Conservation (phyloP, 1,140 invertebrate species). For the Oryzaephilus surinamensis region DNA sequence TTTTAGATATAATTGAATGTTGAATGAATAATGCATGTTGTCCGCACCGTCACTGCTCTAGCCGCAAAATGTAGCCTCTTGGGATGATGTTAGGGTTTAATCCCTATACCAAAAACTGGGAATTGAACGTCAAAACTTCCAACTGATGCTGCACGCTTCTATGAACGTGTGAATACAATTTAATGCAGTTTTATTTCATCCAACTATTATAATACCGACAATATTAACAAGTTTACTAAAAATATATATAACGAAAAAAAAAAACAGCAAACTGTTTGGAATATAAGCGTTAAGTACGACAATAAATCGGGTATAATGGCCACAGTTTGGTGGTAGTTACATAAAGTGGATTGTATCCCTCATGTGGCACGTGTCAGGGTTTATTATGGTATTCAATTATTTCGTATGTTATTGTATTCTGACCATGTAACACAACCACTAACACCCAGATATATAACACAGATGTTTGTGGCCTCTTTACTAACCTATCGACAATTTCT, state of each 20-base stretch:
- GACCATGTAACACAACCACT: constrained; percentile 8
- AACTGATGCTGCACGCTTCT: constrained; percentile 19
- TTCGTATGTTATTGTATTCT: too few relatives aligned
- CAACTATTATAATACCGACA: constrained; percentile 20
- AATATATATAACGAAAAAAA: neutral
- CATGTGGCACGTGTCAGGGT: constrained; percentile 9
- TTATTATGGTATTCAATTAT: constrained; percentile 12
- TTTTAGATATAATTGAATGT: constrained; percentile 31
- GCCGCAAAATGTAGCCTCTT: constrained; percentile 18
- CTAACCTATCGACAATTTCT: constrained; percentile 6
- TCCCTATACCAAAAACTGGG: constrained; percentile 18
- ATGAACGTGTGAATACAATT: constrained; percentile 21
- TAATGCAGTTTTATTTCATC: too few relatives aligned
- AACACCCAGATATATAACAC: too few relatives aligned
- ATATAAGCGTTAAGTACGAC: constrained; percentile 8
- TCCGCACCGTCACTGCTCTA: constrained; percentile 17
- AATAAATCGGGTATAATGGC: constrained; percentile 11
- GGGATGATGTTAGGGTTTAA: constrained; percentile 23
- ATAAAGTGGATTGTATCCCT: constrained; percentile 12
- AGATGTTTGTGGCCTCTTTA: constrained; percentile 10
- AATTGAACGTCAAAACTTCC: constrained; percentile 15
- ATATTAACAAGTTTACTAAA: neutral
- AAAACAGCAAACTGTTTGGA: neutral
- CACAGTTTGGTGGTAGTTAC: constrained; percentile 12
- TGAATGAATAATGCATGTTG: constrained; percentile 29